Evolutionary conservation across 2,888 invertebrate species (phyloP).

Genomic region (Perdita meconis): DNA sequence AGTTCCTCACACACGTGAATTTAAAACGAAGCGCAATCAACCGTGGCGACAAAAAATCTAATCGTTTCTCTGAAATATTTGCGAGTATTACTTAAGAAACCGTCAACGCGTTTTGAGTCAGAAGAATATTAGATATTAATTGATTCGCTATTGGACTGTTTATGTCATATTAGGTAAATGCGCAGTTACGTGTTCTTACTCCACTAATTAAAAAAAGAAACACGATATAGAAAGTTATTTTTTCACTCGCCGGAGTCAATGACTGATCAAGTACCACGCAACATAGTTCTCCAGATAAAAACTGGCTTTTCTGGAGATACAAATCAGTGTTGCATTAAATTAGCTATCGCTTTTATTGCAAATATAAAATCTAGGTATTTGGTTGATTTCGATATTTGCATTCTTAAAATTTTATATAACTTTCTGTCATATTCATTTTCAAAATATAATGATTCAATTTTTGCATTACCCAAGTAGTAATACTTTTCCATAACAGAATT

Average conservation of each 20-base stretch:
- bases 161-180: not conserved
- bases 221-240: conserved; percentile 5
- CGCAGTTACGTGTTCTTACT: too few species aligned
- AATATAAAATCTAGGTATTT: not conserved
- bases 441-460: not conserved
- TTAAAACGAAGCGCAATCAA: not conserved
- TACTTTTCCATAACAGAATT: not conserved
- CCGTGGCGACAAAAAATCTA: conserved; percentile 9
- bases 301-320: not conserved
- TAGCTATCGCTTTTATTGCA: not conserved
- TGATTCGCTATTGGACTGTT: not conserved
- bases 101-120: not conserved
- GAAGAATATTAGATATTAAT: not conserved
- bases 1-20: not conserved
- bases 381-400: not conserved
- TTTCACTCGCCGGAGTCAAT: not conserved
- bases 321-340: not conserved
- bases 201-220: not conserved
- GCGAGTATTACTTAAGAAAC: conserved; percentile 9
- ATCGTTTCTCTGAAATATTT: conserved; percentile 20
- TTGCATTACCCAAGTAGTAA: not conserved
- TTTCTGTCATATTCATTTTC: too few species aligned
- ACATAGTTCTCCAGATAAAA: not conserved
- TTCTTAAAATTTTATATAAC: not conserved
- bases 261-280: not conserved